Conservation (phyloP, 2,113 vertebrate species). For the Callionymus lyra region DNA sequence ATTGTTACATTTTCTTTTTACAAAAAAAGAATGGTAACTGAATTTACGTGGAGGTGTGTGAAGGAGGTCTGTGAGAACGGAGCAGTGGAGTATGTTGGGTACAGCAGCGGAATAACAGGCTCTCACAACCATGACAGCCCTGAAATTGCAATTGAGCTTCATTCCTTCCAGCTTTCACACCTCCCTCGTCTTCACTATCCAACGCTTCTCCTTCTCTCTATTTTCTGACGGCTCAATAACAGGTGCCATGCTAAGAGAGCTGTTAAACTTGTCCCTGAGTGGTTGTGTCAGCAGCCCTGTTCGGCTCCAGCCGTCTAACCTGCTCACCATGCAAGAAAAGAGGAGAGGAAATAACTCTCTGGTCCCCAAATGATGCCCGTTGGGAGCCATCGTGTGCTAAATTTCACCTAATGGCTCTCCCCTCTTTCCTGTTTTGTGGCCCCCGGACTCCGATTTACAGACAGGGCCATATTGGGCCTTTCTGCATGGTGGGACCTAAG, state of each 20-base stretch:
- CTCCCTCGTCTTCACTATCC: conserved; percentile 10
- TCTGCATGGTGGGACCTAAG: conserved; percentile 51
- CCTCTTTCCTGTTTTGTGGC: conserved; percentile 53
- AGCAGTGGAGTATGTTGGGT: conserved; percentile 42
- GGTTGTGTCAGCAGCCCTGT: conserved; percentile 72
- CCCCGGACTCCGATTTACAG: conserved; percentile 61
- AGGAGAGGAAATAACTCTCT: conserved; percentile 33
- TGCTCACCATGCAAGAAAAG: conserved; percentile 65
- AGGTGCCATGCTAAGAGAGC: conserved; percentile 75
- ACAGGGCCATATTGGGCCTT: conserved; percentile 60
- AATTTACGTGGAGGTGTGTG: too few relatives aligned
- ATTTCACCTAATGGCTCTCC: conserved; percentile 55
- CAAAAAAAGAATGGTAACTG: too few relatives aligned
- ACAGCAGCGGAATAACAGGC: conserved; percentile 73
- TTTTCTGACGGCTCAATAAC: conserved; percentile 67
- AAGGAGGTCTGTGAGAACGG: too few relatives aligned
- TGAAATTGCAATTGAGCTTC: conserved; percentile 78
- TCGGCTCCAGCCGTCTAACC: conserved; percentile 60
- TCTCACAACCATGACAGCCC: conserved; percentile 69
- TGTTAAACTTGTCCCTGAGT: conserved; percentile 66
- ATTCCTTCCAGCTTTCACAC: conserved; percentile 36
- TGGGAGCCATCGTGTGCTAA: conserved; percentile 60
- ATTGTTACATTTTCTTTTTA: too few relatives aligned
- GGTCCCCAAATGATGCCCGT: conserved; percentile 58
- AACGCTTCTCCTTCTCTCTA: conserved; percentile 28